Evolutionary conservation across 2,113 vertebrate genomes (phyloP).

Genomic region (Oncorhynchus masou): DNA sequence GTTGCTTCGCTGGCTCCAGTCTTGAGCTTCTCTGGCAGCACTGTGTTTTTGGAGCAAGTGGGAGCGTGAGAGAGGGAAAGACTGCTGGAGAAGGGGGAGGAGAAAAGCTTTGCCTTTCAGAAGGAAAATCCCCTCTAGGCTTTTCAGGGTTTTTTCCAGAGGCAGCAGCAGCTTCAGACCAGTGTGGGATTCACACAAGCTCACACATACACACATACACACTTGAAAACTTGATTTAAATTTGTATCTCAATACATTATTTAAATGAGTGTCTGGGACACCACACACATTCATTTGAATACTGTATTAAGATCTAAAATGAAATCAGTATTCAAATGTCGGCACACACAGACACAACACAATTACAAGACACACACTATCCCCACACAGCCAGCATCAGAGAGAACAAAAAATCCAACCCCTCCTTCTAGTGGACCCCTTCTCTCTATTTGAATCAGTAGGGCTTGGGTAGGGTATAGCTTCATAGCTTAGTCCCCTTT

Average conservation of each 20-base stretch:
- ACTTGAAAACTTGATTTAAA: slow-evolving; percentile 2
- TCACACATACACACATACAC: slow-evolving; percentile 21
- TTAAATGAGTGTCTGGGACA: background rate
- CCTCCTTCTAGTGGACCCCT: slow-evolving; percentile 48
- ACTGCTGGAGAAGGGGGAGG: slow-evolving; percentile 47
- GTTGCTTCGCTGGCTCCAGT: slow-evolving; percentile 55
- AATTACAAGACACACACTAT: slow-evolving; percentile 18
- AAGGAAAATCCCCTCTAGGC: slow-evolving; percentile 79
- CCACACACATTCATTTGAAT: slow-evolving; percentile 1
- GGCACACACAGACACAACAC: slow-evolving; percentile 38
- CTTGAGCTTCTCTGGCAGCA: slow-evolving; percentile 41
- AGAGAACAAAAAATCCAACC: slow-evolving; percentile 41
- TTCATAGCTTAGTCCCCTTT: slow-evolving; percentile 35
- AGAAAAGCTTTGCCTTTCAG: slow-evolving; percentile 73
- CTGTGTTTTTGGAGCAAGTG: slow-evolving; percentile 43
- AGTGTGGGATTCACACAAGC: slow-evolving; percentile 35
- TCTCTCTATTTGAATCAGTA: slow-evolving; percentile 60
- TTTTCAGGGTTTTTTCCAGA: slow-evolving; percentile 65
- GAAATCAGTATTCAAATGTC: background rate
- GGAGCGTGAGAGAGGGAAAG: slow-evolving; percentile 24
- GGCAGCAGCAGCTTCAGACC: slow-evolving; percentile 44
- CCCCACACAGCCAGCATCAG: slow-evolving; percentile 18
- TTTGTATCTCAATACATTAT: background rate
- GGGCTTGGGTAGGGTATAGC: slow-evolving; percentile 35
- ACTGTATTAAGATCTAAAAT: background rate